A percentile compares a stretch with the other conserved stretches of the same genome.
Conservation (phyloP, 2,113 vertebrate genomes). For the Emydura subglobosa region DNA sequence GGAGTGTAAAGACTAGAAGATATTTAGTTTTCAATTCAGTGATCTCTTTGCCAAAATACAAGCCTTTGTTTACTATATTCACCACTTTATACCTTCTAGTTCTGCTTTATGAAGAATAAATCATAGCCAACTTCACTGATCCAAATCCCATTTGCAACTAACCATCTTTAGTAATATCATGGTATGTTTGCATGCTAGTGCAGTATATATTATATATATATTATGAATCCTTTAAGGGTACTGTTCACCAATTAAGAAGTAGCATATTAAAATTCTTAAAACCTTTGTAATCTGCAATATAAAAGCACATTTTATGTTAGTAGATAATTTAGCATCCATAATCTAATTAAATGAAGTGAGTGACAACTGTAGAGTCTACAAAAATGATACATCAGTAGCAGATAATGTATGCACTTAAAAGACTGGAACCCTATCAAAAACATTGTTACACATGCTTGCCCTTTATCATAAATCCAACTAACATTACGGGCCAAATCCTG, state of each 20-base stretch:
- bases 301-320: conserved; percentile 83
- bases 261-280: conserved; percentile 82
- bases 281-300: conserved; percentile 82
- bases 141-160: conserved; percentile 78
- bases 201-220: conserved; percentile 61
- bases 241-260: conserved; percentile 81
- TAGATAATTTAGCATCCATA: conserved; percentile 83
- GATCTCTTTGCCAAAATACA: conserved; percentile 41
- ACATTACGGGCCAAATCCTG: conserved; percentile 50
- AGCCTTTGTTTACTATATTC: conserved; percentile 59
- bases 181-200: conserved; percentile 59
- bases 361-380: conserved; percentile 82
- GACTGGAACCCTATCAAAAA: conserved; percentile 73
- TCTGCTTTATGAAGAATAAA: conserved; percentile 73
- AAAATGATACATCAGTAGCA: conserved; percentile 74
- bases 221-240: conserved; percentile 77
- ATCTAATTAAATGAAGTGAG: conserved; percentile 83
- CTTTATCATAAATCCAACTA: conserved; percentile 69
- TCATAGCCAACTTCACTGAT: conserved; percentile 69
- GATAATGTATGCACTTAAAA: conserved; percentile 75
- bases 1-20: conserved; percentile 58
- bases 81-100: conserved; percentile 46
- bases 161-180: conserved; percentile 62
- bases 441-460: conserved; percentile 55
- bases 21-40: conserved; percentile 31